phyloP scores from a whole-genome alignment of 2,888 invertebrate species.

The Plagodis pulveraria region DNA sequence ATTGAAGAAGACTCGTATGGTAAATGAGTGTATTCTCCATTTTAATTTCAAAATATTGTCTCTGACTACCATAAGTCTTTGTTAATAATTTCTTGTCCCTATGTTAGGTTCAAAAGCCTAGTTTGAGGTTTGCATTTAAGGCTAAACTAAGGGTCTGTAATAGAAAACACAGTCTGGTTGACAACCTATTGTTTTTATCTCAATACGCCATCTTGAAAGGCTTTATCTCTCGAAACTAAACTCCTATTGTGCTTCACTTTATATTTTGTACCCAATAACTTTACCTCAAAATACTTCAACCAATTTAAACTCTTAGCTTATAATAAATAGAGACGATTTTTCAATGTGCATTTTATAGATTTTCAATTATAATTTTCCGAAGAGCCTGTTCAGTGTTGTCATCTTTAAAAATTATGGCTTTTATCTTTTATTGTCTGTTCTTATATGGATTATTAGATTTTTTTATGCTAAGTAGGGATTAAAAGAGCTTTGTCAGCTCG shows the following conservation, averaged over 20 bases:
- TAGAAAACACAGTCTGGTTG: conserved; percentile 13
- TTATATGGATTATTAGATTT: conserved; percentile 13
- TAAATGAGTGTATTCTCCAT: too few relatives aligned
- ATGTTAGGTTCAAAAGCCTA: too few relatives aligned
- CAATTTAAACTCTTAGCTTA: conserved; percentile 1
- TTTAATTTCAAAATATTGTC: too few relatives aligned
- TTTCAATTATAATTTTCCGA: conserved; percentile 26
- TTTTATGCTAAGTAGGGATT: conserved; percentile 21
- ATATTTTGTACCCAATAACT: conserved; percentile 47
- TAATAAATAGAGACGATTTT: conserved; percentile 2
- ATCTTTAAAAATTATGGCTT: conserved; percentile 10
- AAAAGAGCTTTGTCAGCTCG: conserved; percentile 8
- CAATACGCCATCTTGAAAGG: conserved; percentile 42
- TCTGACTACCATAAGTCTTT: too few relatives aligned
- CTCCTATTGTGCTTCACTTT: conserved; percentile 51
- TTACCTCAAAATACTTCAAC: conserved; percentile 1
- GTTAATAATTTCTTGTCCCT: neutral
- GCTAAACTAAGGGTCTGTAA: conserved; percentile 8
- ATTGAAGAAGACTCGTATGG: too few relatives aligned
- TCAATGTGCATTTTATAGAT: conserved; percentile 1
- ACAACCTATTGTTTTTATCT: conserved; percentile 26
- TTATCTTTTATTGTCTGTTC: conserved; percentile 18
- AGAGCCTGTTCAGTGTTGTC: conserved; percentile 16
- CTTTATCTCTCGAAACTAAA: conserved; percentile 44
- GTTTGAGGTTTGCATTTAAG: too few relatives aligned